These are phyloP conservation scores for Drosophila kanekoi DNA, from an alignment of 2,888 invertebrate genomes.

Conservation along the genomic window DNA sequence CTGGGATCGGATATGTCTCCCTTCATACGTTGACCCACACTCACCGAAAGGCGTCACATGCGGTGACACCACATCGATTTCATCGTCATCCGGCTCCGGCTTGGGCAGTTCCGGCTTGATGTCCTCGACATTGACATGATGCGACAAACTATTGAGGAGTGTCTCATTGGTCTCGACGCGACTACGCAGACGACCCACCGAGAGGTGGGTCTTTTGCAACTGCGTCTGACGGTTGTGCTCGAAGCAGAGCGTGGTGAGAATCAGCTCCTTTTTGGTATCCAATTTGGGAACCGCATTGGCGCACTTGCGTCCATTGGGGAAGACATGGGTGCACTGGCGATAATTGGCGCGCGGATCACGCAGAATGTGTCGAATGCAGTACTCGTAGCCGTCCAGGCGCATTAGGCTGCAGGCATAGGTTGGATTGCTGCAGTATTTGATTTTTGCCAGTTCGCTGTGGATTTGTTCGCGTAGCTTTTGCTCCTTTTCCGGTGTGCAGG, in stretches of 20 bases:
- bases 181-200: constrained; percentile 86
- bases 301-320: constrained; percentile 90
- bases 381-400: constrained; percentile 90
- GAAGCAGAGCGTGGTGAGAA: constrained; percentile 88
- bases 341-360: constrained; percentile 94
- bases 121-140: constrained; percentile 87
- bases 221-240: constrained; percentile 90
- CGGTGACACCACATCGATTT: constrained; percentile 86
- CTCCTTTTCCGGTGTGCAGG: constrained; percentile 79
- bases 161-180: constrained; percentile 89
- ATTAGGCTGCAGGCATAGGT: constrained; percentile 89
- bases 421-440: constrained; percentile 88
- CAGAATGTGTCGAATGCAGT: constrained; percentile 93
- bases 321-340: constrained; percentile 91
- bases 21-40: constrained; percentile 39
- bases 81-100: constrained; percentile 84
- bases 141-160: constrained; percentile 88
- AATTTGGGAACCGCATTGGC: constrained; percentile 90
- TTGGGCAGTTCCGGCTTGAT: constrained; percentile 67
- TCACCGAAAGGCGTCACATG: constrained; percentile 88
- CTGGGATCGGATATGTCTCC: neutral
- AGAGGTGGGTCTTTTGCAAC: constrained; percentile 87
- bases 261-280: constrained; percentile 90
- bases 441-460: constrained; percentile 88
- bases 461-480: constrained; percentile 86